A percentile compares a stretch with the other conserved stretches of the same genome.
These are phyloP conservation scores for Synchiropus splendidus DNA, from an alignment of 2,113 vertebrate genomes.

Conservation along the genomic window DNA sequence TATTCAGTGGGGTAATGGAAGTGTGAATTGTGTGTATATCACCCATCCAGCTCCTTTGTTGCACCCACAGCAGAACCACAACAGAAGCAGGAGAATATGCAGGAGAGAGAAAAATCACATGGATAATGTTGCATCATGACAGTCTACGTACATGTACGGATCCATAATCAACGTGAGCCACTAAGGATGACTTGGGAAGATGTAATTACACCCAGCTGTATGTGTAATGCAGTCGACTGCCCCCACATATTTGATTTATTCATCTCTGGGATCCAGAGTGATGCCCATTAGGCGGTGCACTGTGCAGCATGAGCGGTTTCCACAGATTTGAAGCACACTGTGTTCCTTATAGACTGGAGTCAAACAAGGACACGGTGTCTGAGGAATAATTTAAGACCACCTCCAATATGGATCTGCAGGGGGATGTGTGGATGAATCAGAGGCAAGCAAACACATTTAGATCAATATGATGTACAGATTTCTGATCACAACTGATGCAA, in stretches of 20 bases:
- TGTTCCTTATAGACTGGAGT: conserved; percentile 46
- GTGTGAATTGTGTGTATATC: no score
- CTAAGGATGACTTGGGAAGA: neutral
- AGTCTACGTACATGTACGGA: conserved; percentile 2
- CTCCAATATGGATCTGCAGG: conserved; percentile 25
- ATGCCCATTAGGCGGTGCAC: conserved; percentile 1
- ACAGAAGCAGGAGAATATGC: neutral
- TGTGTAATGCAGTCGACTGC: conserved; percentile 7
- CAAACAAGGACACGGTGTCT: conserved; percentile 53
- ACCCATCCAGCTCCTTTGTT: no score
- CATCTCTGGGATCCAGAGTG: conserved; percentile 13
- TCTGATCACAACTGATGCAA: neutral
- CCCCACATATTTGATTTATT: conserved; percentile 19
- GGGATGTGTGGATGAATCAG: rapidly evolving
- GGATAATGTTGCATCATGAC: conserved; percentile 2
- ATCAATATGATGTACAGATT: rapidly evolving
- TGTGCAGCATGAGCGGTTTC: conserved; percentile 13
- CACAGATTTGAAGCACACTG: conserved; percentile 38
- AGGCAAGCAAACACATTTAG: no score
- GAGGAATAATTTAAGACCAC: conserved; percentile 28
- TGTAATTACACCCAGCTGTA: neutral
- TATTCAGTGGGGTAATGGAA: no score
- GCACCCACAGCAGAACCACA: no score
- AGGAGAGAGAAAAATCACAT: neutral
- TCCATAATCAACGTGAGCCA: neutral